Evolutionary conservation across 2,797 vertebrate species (phyloP), one percentile per base, ranked within the genome.

Genomic region (Sebastes vulpes): DNA sequence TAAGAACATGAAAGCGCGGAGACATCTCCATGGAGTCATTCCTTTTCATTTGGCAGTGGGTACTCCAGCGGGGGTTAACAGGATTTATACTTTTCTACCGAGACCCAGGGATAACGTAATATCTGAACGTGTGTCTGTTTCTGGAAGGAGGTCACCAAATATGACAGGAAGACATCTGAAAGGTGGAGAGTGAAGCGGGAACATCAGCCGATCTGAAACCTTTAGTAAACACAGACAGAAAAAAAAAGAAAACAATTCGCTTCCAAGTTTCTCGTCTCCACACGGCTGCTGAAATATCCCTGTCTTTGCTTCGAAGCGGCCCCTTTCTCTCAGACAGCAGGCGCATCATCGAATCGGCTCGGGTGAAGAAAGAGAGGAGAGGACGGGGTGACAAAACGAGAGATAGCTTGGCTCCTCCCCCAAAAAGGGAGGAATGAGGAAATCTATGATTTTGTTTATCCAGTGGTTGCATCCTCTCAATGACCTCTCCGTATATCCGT

Each of bases 91-190:
- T 54, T 46, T 81, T 78, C 52, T 67, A 64, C 79, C 2, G 10
- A 82, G 54, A 89, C 71, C 63, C 46, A 9, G 65, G 25, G 64
- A 58, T 48, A 72, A 50, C 31, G 23, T 16, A 52, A 85, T 9
- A 60, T 83, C 42, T 75, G 61, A 79, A 57, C 3, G 38, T 10
- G 32, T 69, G 60, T 84, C 66, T 66, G 69, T 68, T 59, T 84
- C 64, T 81, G 59, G 75, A 88, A 83, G 52, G 81, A 86, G 67
- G 84, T 89, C 81, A 85, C 77, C 46, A 54, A 72, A 65, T 59
- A 84, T 64, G 83, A 86, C 81, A 91, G 92, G 93, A 93, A 94
- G 92, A 94, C 92, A 84, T 89, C 83, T 83, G 81, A 81, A 81
- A 79, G 79, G 72, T 28, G 64, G 31, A 61, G 75, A 65, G 68